Evolutionary conservation across 2,113 vertebrate species (phyloP).

Genomic region (Ophiodon elongatus): DNA sequence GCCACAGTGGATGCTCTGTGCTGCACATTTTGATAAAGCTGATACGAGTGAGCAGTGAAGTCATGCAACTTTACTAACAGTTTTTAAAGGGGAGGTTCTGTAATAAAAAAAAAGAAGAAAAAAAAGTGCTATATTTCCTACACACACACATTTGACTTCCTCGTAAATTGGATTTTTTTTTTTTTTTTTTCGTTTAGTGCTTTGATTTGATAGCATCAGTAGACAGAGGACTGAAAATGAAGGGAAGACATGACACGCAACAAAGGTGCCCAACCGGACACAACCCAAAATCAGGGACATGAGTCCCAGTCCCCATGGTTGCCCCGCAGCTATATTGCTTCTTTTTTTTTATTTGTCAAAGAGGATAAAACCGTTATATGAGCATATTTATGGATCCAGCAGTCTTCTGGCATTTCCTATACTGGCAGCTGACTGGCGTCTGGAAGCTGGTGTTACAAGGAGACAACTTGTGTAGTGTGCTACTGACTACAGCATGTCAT

Average conservation of each 20-base stretch:
- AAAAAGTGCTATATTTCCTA: too few species aligned
- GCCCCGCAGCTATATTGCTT: neutral
- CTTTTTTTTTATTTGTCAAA: slow-evolving; percentile 6
- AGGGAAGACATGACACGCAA: slow-evolving; percentile 8
- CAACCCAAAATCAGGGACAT: neutral
- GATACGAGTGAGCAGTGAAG: slow-evolving; percentile 40
- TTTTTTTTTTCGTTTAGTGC: neutral
- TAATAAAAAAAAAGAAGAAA: too few species aligned
- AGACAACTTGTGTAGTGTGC: neutral
- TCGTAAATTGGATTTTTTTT: too few species aligned
- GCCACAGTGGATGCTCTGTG: slow-evolving; percentile 68
- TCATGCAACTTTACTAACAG: slow-evolving; percentile 21
- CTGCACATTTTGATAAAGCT: slow-evolving; percentile 70
- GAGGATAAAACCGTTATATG: neutral
- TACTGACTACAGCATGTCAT: neutral
- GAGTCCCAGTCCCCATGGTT: neutral
- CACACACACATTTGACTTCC: neutral
- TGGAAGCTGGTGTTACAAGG: neutral
- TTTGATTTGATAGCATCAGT: too few species aligned
- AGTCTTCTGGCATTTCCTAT: slow-evolving; percentile 2
- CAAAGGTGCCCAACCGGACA: neutral
- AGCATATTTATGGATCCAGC: neutral
- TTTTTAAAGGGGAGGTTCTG: neutral
- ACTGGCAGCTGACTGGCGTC: neutral
- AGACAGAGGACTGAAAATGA: slow-evolving; percentile 27